Evolutionary conservation across 2,888 invertebrate species (phyloP), one percentile per base, ranked within the genome.

Genomic region (Phasia obesa): DNA sequence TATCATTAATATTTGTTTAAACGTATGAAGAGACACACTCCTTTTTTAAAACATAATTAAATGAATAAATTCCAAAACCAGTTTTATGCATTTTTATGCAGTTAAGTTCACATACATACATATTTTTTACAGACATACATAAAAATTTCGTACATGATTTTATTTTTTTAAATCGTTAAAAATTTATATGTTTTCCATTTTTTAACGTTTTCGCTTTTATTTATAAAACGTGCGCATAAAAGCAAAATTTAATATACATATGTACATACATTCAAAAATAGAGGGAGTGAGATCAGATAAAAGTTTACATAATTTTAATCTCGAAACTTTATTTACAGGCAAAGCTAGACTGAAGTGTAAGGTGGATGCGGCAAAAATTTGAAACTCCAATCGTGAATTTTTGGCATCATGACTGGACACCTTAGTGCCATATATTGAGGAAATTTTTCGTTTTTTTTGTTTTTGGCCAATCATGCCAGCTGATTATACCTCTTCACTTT

Each of bases 191-290:
- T 59, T 31, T 38, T 76, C 17, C 2, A n/a, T 47, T 17, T 71
- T 67, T 21, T 19, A 35, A 49, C 15, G 62, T 76, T 81, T 77
- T 81, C 73, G 60, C 62, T 81, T 81, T 81, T 81, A 81, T 69
- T 77, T 59, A 38, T 42, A 71, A 67, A 59, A 60, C 69, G 69
- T 76, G 69, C 42, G 55, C 49, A 55, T 21, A 67, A 19, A 73
- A 60, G 55, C 38, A 65, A 67, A 73, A 31, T 23, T 47, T 21
- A 27, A 64, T 11, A 31, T 9, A 31, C 38, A 49, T 27, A 27
- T 6, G 31, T 13, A 59, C n/a, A n/a, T 31, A 11, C 35, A 35
- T 11, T 11, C 5, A 21, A 13, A 11, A 49, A 49, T 1, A 21
- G 15, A 23, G 35, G 65, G 9, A 65, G 51, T 51, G 21, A 1